Percentiles rank a stretch among this genome's conserved stretches.
These are phyloP conservation scores for Sitophilus oryzae DNA, from an alignment of 1,140 invertebrate species.

Conservation along the genomic window DNA sequence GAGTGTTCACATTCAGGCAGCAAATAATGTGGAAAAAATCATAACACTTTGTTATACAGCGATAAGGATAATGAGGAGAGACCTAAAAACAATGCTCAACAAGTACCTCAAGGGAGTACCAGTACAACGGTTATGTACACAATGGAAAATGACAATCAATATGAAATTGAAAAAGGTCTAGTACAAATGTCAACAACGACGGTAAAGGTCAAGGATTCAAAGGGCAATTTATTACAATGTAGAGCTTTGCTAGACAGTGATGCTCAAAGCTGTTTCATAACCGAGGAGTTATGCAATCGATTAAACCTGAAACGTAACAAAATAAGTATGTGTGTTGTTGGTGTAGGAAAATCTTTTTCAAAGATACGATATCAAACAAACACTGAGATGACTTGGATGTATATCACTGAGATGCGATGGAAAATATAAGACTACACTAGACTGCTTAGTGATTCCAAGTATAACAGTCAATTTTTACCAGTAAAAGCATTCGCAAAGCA, in stretches of 20 bases:
- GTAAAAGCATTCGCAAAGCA: too few relatives aligned
- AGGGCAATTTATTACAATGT: too few relatives aligned
- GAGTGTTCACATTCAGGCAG: conserved; percentile 2
- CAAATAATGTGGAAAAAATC: conserved; percentile 10
- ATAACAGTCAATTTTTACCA: too few relatives aligned
- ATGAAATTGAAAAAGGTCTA: too few relatives aligned
- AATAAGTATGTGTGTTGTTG: conserved; percentile 7
- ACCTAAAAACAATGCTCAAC: background rate
- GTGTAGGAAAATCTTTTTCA: conserved; percentile 19
- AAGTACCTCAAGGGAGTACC: background rate
- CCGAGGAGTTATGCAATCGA: conserved; percentile 2
- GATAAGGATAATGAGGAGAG: background rate
- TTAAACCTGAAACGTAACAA: background rate
- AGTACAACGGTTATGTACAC: background rate
- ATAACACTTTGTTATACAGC: conserved; percentile 16
- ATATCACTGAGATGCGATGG: too few relatives aligned
- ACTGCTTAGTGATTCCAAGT: too few relatives aligned
- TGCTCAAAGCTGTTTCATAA: conserved; percentile 19
- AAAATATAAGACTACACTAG: too few relatives aligned
- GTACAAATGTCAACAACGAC: too few relatives aligned
- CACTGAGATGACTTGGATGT: too few relatives aligned
- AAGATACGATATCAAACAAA: too few relatives aligned
- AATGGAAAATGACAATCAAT: background rate
- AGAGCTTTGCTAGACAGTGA: conserved; percentile 14
- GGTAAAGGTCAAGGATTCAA: too few relatives aligned